phyloP scores from a whole-genome alignment of 2,888 invertebrate genomes.

The Rotaria magnacalcarata region DNA sequence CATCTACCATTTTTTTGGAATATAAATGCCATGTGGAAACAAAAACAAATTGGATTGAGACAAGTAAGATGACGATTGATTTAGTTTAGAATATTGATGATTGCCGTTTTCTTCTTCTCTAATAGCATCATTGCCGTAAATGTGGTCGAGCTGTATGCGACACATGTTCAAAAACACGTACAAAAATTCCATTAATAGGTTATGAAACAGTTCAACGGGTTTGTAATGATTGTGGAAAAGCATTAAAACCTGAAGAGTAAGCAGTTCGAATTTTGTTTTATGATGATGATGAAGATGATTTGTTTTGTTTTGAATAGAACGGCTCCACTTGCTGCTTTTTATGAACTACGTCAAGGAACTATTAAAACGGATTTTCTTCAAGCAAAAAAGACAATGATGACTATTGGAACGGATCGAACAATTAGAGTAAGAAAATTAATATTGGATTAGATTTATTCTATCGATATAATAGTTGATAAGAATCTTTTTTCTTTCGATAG shows the following conservation, averaged over 20 bases:
- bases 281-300: neutral
- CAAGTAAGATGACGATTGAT: slow-evolving; percentile 50
- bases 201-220: slow-evolving; percentile 95
- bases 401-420: slow-evolving; percentile 87
- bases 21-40: slow-evolving; percentile 94
- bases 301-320: slow-evolving; percentile 65
- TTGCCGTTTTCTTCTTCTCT: slow-evolving; percentile 34
- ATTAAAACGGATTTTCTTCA: slow-evolving; percentile 83
- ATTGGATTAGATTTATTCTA: too few species aligned
- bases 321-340: slow-evolving; percentile 84
- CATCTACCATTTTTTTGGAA: slow-evolving; percentile 98
- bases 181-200: slow-evolving; percentile 89
- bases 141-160: slow-evolving; percentile 95
- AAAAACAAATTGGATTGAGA: slow-evolving; percentile 76
- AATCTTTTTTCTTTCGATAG: too few species aligned
- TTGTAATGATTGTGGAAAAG: slow-evolving; percentile 74
- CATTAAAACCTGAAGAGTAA: slow-evolving; percentile 42
- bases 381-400: slow-evolving; percentile 76
- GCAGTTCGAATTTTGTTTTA: neutral
- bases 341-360: slow-evolving; percentile 87
- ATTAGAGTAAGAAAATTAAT: slow-evolving; percentile 67
- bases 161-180: slow-evolving; percentile 78
- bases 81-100: slow-evolving; percentile 54
- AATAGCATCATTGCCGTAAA: slow-evolving; percentile 63
- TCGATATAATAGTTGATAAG: too few species aligned